phyloP scores from a whole-genome alignment of 2,888 invertebrate genomes.

The Apeira syringaria region DNA sequence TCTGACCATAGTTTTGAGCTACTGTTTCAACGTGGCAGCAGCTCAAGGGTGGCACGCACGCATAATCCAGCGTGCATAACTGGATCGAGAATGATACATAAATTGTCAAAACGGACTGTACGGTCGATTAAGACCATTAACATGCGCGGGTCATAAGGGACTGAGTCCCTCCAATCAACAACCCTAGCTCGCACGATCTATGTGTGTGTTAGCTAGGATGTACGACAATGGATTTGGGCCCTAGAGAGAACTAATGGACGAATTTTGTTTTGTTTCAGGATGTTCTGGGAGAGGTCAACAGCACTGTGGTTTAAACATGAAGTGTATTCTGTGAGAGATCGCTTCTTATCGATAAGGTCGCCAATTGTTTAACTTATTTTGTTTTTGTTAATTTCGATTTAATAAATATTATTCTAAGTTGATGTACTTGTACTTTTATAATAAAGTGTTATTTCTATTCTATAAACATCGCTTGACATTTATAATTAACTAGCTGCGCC shows the following conservation, averaged over 20 bases:
- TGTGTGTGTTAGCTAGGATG: slow-evolving; percentile 10
- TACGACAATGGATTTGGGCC: slow-evolving; percentile 9
- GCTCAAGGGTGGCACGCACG: slow-evolving; percentile 50
- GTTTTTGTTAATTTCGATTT: too few species aligned
- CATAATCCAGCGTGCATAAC: slow-evolving; percentile 77
- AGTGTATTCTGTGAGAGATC: too few species aligned
- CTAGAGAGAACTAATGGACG: slow-evolving; percentile 12
- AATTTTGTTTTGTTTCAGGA: slow-evolving; percentile 18
- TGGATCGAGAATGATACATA: slow-evolving; percentile 83
- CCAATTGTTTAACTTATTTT: too few species aligned
- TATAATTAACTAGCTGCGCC: too few species aligned
- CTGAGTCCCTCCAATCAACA: slow-evolving; percentile 34
- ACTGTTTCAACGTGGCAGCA: neutral
- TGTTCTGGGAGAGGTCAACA: neutral
- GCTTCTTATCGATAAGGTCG: too few species aligned
- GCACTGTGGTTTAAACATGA: too few species aligned
- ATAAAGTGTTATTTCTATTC: too few species aligned
- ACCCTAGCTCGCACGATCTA: slow-evolving; percentile 11
- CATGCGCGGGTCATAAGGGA: slow-evolving; percentile 70
- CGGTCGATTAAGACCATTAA: slow-evolving; percentile 81
- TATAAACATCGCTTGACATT: too few species aligned
- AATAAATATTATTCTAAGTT: too few species aligned
- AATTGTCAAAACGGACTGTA: slow-evolving; percentile 75
- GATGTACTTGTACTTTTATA: too few species aligned
- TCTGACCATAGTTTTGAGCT: too few species aligned